Evolutionary conservation across 2,113 vertebrate genomes (phyloP).

Genomic region (Nyctibius bracteatus): DNA sequence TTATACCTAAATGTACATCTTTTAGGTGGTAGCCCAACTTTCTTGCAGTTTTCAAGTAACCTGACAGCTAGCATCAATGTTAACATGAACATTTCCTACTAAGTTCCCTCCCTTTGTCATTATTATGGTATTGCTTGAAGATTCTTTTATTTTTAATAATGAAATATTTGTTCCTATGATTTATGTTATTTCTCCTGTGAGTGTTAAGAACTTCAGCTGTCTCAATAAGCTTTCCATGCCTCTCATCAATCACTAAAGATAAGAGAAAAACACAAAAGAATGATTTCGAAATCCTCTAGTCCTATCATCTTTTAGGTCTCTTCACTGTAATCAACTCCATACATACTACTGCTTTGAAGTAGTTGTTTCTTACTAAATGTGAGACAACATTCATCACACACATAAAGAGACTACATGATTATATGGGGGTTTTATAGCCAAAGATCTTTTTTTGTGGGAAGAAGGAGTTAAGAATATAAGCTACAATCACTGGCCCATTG

Average conservation of each 20-base stretch:
- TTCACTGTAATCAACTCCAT: not conserved
- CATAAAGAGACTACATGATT: not conserved
- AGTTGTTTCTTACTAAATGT: not conserved
- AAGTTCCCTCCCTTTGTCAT: not conserved
- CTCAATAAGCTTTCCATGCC: not conserved
- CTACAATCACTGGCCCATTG: not conserved
- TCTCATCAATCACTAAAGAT: not conserved
- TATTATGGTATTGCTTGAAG: not conserved
- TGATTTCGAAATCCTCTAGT: not conserved
- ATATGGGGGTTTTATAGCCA: not conserved
- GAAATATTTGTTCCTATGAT: not conserved
- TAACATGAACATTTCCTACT: not conserved
- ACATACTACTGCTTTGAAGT: not conserved
- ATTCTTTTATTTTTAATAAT: not conserved
- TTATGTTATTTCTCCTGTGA: not conserved
- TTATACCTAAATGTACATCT: not conserved
- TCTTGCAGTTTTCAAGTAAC: not conserved
- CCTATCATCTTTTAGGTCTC: not conserved
- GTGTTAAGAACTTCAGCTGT: not conserved
- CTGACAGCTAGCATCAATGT: not conserved
- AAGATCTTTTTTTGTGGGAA: not conserved
- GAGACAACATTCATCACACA: not conserved
- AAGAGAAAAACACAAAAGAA: not conserved
- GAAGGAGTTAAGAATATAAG: not conserved
- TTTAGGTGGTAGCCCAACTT: not conserved